Evolutionary conservation across 2,888 invertebrate species (phyloP).

Genomic region (Rhodophaea formosa): DNA sequence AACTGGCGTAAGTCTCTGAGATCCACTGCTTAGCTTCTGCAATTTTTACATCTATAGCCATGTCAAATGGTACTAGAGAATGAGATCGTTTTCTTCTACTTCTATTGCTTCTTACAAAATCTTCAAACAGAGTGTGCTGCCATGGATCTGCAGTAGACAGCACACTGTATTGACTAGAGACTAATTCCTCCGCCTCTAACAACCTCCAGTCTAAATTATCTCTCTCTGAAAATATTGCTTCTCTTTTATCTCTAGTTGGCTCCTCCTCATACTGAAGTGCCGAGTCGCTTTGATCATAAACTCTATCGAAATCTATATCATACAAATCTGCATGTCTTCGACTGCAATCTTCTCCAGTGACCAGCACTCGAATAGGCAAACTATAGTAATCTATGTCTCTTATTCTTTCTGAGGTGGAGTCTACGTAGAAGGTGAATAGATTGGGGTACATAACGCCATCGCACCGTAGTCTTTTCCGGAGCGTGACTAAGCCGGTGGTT

Average conservation of each 20-base stretch:
- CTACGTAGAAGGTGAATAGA: constrained; percentile 92
- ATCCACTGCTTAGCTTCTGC: constrained; percentile 92
- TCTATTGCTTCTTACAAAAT: constrained; percentile 72
- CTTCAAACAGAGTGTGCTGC: constrained; percentile 76
- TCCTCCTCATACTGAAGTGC: constrained; percentile 71
- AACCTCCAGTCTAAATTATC: constrained; percentile 73
- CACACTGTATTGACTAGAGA: constrained; percentile 74
- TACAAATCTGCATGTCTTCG: constrained; percentile 82
- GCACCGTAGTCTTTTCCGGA: constrained; percentile 87
- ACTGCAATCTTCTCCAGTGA: constrained; percentile 86
- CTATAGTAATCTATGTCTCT: constrained; percentile 92
- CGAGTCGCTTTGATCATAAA: constrained; percentile 77
- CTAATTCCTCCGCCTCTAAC: constrained; percentile 66
- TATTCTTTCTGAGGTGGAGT: constrained; percentile 89
- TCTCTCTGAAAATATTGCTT: constrained; percentile 52
- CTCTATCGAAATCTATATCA: constrained; percentile 81
- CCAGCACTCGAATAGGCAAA: constrained; percentile 87
- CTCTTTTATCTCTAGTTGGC: constrained; percentile 64
- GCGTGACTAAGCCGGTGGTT: constrained; percentile 87
- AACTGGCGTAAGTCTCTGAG: constrained; percentile 92
- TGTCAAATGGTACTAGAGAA: constrained; percentile 71
- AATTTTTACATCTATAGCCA: constrained; percentile 84
- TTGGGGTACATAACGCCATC: constrained; percentile 91
- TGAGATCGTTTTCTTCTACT: constrained; percentile 78
- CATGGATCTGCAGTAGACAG: constrained; percentile 78